phyloP scores from a whole-genome alignment of 2,888 invertebrate genomes.

The Acronicta psi region DNA sequence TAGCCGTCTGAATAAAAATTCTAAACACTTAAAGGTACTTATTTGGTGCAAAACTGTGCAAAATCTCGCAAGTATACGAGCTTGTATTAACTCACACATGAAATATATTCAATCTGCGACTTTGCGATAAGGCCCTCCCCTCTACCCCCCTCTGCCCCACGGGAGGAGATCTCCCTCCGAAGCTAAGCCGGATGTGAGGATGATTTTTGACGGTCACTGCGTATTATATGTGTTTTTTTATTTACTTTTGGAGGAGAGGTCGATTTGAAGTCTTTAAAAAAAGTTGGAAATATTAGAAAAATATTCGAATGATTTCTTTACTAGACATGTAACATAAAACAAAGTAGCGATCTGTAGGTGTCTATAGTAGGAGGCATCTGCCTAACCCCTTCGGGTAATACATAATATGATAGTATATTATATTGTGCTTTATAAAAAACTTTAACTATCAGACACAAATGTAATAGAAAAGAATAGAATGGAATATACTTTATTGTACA shows the following conservation, averaged over 20 bases:
- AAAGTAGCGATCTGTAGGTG: too few relatives aligned
- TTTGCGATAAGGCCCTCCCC: conserved; percentile 88
- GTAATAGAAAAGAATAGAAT: too few relatives aligned
- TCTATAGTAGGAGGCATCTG: too few relatives aligned
- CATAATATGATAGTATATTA: too few relatives aligned
- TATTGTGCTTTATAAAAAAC: too few relatives aligned
- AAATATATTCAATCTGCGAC: conserved; percentile 92
- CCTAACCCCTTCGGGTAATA: too few relatives aligned
- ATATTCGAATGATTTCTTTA: too few relatives aligned
- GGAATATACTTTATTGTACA: too few relatives aligned
- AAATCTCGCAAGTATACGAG: conserved; percentile 67
- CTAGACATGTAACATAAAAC: too few relatives aligned
- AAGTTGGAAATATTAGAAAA: background rate
- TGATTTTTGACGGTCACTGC: conserved; percentile 78
- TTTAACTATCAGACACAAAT: too few relatives aligned
- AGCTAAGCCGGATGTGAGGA: conserved; percentile 74
- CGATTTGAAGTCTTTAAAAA: too few relatives aligned
- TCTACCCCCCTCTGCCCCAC: conserved; percentile 52
- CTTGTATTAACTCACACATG: conserved; percentile 87
- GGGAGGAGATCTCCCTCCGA: conserved; percentile 48
- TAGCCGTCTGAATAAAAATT: conserved; percentile 19
- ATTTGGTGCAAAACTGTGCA: conserved; percentile 57
- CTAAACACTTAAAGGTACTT: conserved; percentile 28
- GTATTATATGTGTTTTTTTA: conserved; percentile 61
- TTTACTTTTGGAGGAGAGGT: too few relatives aligned